Conservation (phyloP, 2,797 vertebrate species). For the Serranus cabrilla region DNA sequence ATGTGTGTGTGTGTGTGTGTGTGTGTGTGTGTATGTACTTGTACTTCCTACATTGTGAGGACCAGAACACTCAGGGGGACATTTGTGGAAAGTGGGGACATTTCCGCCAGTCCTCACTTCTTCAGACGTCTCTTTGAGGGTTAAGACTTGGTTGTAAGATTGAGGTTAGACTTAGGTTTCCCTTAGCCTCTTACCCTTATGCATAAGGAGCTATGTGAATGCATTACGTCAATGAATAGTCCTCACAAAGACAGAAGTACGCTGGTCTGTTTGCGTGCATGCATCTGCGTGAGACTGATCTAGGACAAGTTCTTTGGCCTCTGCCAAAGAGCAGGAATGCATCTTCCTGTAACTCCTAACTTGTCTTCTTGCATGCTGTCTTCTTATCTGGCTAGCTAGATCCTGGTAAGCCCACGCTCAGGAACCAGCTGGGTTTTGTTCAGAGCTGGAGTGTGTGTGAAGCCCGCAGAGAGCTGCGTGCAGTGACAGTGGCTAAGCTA, state of each 20-base stretch:
- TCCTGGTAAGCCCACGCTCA: not conserved
- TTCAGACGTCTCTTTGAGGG: too few species aligned
- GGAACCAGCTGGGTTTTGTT: conserved; percentile 18
- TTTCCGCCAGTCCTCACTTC: too few species aligned
- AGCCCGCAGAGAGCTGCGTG: not conserved
- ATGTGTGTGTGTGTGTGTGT: not conserved
- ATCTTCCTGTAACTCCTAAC: conserved; percentile 23
- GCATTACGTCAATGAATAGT: too few species aligned
- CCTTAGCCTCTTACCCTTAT: too few species aligned
- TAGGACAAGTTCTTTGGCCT: conserved; percentile 12
- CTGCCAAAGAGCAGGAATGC: conserved; percentile 26
- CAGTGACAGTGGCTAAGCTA: not conserved
- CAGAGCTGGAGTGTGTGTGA: conserved; percentile 2
- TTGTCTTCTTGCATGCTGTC: conserved; percentile 16
- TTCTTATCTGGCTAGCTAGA: conserved; percentile 9
- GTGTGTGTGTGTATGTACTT: conserved; percentile 19
- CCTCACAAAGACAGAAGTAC: too few species aligned
- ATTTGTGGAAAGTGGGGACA: too few species aligned
- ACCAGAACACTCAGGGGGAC: too few species aligned
- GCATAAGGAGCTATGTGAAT: too few species aligned
- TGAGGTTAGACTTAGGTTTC: too few species aligned
- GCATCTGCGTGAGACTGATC: not conserved
- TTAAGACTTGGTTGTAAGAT: too few species aligned
- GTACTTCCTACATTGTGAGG: too few species aligned
- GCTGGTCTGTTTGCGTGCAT: not conserved